These are phyloP conservation scores for Trogon surrucura DNA, from an alignment of 2,113 vertebrate genomes.

Conservation along the genomic window DNA sequence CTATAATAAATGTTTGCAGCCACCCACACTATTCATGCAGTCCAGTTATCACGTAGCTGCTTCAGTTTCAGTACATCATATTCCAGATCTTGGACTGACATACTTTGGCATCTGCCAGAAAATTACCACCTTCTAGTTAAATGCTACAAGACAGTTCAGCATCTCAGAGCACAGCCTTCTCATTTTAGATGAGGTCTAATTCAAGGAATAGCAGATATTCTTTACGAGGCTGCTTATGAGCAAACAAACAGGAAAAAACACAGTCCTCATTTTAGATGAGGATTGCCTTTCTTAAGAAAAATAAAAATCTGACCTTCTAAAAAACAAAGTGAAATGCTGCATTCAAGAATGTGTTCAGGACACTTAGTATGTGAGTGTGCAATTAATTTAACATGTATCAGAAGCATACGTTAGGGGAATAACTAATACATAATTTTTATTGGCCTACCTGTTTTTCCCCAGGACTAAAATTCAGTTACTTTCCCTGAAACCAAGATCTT, in stretches of 20 bases:
- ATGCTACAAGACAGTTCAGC: not conserved
- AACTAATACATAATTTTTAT: not conserved
- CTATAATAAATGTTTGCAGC: not conserved
- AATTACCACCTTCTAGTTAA: not conserved
- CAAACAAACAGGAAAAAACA: too few relatives aligned
- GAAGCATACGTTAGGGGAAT: not conserved
- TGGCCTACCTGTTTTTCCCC: not conserved
- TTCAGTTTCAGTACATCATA: not conserved
- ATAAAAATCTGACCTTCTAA: not conserved
- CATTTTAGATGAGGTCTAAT: not conserved
- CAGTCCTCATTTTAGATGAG: not conserved
- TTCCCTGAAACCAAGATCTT: not conserved
- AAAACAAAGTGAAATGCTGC: not conserved
- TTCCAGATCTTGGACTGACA: not conserved
- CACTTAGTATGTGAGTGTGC: not conserved
- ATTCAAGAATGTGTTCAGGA: not conserved
- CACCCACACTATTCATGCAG: not conserved
- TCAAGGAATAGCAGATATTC: too few relatives aligned
- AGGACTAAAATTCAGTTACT: not conserved
- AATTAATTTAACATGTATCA: not conserved
- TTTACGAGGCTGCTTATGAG: too few relatives aligned
- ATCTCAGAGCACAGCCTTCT: not conserved
- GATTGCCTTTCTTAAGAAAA: not conserved
- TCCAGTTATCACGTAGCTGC: not conserved
- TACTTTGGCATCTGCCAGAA: not conserved